Percentiles rank a stretch among this genome's conserved stretches.
These are phyloP conservation scores for Muscicapa comitata DNA, from an alignment of 2,797 vertebrate species.

Conservation along the genomic window DNA sequence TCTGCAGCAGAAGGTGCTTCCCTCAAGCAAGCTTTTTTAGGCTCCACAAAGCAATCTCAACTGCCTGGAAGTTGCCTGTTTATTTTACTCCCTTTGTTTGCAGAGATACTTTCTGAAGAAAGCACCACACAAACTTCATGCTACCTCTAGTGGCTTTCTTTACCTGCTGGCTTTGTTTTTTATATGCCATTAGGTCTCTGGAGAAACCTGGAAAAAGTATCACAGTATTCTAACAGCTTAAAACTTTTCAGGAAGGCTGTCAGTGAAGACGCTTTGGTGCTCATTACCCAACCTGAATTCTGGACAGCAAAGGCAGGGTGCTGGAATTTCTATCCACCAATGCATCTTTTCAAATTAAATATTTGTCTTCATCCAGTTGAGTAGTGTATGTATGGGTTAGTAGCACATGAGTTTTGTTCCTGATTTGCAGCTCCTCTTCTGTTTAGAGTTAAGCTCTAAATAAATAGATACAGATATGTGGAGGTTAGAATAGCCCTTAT, in stretches of 20 bases:
- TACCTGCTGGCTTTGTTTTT: not conserved
- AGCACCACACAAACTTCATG: not conserved
- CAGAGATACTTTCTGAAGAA: not conserved
- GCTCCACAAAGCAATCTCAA: not conserved
- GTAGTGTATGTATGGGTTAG: not conserved
- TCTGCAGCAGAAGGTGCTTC: slow-evolving; percentile 38
- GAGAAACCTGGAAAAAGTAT: not conserved
- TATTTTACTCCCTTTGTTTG: slow-evolving; percentile 11
- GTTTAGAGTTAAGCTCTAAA: not conserved
- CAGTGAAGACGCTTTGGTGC: not conserved
- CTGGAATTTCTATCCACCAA: not conserved
- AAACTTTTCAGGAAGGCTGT: not conserved
- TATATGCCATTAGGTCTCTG: not conserved
- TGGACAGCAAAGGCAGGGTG: fast-evolving
- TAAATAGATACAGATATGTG: not conserved
- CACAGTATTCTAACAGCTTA: not conserved
- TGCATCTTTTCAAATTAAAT: not conserved
- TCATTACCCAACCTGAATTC: not conserved
- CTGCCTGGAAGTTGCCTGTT: not conserved
- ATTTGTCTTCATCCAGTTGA: not conserved
- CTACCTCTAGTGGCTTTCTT: not conserved
- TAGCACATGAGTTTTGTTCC: not conserved
- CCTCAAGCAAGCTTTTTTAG: slow-evolving; percentile 1
- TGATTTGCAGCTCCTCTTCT: not conserved
- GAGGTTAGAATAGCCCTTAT: not conserved